Evolutionary conservation across 53 echinoderm and acorn worm genomes (phyloP).

Genomic region (Pentamera pediparva): DNA sequence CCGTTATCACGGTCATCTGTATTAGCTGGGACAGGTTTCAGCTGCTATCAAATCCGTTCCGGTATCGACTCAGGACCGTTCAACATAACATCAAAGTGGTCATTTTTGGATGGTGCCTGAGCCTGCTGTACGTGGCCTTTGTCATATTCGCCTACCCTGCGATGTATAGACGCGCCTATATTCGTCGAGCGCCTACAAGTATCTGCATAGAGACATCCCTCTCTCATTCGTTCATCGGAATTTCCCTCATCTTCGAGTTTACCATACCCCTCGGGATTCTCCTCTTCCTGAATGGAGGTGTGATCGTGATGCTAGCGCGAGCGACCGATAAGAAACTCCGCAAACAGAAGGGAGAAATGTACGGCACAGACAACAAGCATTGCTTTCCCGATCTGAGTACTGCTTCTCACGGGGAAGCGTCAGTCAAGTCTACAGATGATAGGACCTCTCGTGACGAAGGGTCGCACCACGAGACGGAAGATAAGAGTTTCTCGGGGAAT

Average conservation of each 20-base stretch:
- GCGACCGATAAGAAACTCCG: not conserved
- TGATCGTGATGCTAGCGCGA: not conserved
- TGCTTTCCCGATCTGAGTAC: not conserved
- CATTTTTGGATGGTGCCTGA: not conserved
- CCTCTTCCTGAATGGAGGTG: not conserved
- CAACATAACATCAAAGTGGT: no score
- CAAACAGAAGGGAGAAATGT: not conserved
- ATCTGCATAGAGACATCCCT: not conserved
- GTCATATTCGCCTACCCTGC: not conserved
- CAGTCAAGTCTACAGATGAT: no score
- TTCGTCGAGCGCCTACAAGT: no score
- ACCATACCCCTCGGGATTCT: not conserved
- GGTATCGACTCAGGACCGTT: not conserved
- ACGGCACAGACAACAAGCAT: not conserved
- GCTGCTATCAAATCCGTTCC: constrained; percentile 1
- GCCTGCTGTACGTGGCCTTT: not conserved
- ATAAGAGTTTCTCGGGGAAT: no score
- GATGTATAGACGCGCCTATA: no score
- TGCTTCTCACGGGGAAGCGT: not conserved
- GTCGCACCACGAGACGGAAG: no score
- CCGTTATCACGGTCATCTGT: not conserved
- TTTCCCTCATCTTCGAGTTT: not conserved
- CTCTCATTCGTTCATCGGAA: not conserved
- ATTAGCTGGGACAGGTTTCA: not conserved
- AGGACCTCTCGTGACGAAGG: no score